phyloP scores from a whole-genome alignment of 2,888 invertebrate species.

The Heliconius ethilla region DNA sequence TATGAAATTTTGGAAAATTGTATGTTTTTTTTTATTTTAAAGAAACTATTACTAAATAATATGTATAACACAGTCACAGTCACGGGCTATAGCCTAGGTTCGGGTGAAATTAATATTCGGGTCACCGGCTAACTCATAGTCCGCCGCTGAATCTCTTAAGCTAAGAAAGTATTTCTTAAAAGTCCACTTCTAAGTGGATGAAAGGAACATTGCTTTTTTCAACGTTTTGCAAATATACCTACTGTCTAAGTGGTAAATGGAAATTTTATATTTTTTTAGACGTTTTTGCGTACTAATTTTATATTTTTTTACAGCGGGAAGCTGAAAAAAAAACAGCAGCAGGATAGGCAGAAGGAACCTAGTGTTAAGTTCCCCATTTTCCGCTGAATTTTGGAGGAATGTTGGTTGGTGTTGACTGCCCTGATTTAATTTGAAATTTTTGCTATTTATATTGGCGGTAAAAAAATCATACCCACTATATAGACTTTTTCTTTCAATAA shows the following conservation, averaged over 20 bases:
- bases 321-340: no score
- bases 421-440: neutral
- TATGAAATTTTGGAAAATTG: neutral
- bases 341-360: no score
- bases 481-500: neutral
- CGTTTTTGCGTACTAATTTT: neutral
- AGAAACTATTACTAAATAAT: neutral
- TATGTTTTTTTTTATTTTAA: neutral
- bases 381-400: no score
- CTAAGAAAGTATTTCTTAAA: slow-evolving; percentile 14
- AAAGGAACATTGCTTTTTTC: slow-evolving; percentile 22
- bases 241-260: slow-evolving; percentile 14
- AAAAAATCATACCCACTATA: neutral
- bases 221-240: slow-evolving; percentile 10
- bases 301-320: no score
- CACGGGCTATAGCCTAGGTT: neutral
- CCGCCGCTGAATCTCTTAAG: slow-evolving; percentile 18
- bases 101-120: slow-evolving; percentile 22
- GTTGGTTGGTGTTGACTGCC: no score
- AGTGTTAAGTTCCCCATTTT: no score
- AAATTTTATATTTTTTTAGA: neutral
- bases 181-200: slow-evolving; percentile 24
- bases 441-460: neutral
- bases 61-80: neutral
- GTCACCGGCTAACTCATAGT: slow-evolving; percentile 22